Evolutionary conservation across 2,888 invertebrate species (phyloP).

Genomic region (Branchinecta sandiegonensis): DNA sequence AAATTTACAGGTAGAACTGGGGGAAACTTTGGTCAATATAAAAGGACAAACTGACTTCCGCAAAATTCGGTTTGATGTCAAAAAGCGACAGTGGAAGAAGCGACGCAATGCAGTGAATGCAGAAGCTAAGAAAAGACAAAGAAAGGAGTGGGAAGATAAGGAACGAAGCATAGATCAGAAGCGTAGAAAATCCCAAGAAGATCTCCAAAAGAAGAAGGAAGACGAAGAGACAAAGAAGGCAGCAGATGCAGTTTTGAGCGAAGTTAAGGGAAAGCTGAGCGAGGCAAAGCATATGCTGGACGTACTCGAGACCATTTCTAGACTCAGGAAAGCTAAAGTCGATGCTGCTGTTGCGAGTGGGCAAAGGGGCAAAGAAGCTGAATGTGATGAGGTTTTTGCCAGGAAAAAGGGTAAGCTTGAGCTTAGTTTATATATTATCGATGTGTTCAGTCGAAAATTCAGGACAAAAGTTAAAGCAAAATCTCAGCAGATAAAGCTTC

Average conservation of each 20-base stretch:
- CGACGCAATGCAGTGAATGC: constrained; percentile 33
- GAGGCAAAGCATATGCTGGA: constrained; percentile 52
- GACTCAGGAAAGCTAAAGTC: constrained; percentile 47
- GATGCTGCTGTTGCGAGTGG: constrained; percentile 49
- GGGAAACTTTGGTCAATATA: no score
- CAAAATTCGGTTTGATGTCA: neutral
- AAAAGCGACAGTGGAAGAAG: constrained; percentile 17
- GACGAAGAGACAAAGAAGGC: constrained; percentile 50
- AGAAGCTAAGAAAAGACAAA: constrained; percentile 39
- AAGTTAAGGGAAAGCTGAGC: constrained; percentile 51
- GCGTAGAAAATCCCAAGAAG: neutral
- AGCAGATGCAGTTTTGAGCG: constrained; percentile 52
- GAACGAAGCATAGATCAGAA: neutral
- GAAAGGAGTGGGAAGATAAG: neutral
- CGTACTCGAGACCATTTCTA: constrained; percentile 47
- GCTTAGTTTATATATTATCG: no score
- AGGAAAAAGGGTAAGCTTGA: neutral
- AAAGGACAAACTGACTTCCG: no score
- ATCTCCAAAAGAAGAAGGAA: constrained; percentile 28
- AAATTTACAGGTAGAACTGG: no score
- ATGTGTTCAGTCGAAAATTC: no score
- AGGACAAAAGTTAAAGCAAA: no score
- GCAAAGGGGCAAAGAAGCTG: neutral
- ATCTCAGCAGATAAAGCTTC: no score
- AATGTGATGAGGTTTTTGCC: neutral